These are phyloP conservation scores for Ladona fulva DNA, from an alignment of 1,140 invertebrate species.

Conservation along the genomic window DNA sequence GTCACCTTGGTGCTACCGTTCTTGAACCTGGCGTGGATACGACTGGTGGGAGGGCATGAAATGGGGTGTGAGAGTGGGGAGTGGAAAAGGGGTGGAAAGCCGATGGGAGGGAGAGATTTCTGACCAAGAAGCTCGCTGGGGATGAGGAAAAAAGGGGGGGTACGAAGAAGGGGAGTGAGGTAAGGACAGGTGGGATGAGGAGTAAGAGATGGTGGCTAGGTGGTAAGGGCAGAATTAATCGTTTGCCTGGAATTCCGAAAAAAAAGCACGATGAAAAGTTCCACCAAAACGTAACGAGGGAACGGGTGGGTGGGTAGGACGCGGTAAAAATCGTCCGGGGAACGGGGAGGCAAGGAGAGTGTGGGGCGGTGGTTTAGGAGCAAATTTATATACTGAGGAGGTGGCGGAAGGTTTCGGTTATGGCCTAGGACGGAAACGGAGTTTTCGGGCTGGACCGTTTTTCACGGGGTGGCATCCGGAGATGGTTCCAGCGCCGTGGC, in stretches of 20 bases:
- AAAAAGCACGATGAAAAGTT: background rate
- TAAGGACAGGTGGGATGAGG: background rate
- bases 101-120: background rate
- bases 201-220: background rate
- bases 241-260: background rate
- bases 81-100: background rate
- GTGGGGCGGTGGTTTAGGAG: background rate
- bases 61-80: background rate
- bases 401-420: background rate
- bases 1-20: slow-evolving; percentile 6
- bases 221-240: background rate
- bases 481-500: background rate
- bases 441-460: background rate
- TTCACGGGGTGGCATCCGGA: background rate
- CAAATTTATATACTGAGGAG: slow-evolving; percentile 6
- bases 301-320: background rate
- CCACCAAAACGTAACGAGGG: slow-evolving; percentile 2
- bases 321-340: background rate
- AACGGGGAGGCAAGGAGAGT: background rate
- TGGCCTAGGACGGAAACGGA: background rate
- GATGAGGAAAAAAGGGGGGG: background rate
- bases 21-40: background rate
- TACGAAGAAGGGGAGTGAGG: background rate
- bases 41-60: background rate
- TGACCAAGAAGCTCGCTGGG: background rate